These are phyloP conservation scores for Lepeophtheirus salmonis DNA, from an alignment of 1,140 invertebrate genomes.

Conservation along the genomic window DNA sequence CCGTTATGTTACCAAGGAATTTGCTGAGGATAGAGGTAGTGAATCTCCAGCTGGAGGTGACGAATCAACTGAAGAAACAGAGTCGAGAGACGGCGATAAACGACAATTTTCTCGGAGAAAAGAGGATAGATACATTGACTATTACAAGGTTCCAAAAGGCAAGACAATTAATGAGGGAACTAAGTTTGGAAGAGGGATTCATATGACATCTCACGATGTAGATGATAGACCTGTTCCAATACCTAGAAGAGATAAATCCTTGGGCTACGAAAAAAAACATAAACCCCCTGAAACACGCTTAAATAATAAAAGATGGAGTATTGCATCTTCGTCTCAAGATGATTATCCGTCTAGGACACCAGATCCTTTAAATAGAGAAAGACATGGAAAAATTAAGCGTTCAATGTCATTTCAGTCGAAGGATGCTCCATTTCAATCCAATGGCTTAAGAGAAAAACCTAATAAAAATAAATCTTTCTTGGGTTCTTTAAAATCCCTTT, in stretches of 20 bases:
- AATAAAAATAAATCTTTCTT: not conserved
- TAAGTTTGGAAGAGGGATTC: not conserved
- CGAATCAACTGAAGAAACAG: slow-evolving; percentile 9
- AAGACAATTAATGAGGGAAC: not conserved
- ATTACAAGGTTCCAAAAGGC: slow-evolving; percentile 10
- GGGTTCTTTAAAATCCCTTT: not conserved
- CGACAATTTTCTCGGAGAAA: slow-evolving; percentile 1
- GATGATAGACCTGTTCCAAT: not conserved
- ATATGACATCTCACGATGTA: slow-evolving; percentile 9
- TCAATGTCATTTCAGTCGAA: not conserved
- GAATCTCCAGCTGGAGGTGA: not conserved
- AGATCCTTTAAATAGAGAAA: not conserved
- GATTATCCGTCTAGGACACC: not conserved
- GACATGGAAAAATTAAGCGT: not conserved
- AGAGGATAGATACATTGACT: slow-evolving; percentile 12
- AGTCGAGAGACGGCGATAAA: slow-evolving; percentile 1
- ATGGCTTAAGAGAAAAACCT: not conserved
- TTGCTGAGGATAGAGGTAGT: not conserved
- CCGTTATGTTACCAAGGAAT: slow-evolving; percentile 1
- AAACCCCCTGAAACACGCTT: not conserved
- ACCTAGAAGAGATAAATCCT: not conserved
- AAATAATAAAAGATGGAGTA: not conserved
- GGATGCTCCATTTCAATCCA: not conserved
- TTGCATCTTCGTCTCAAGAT: not conserved
- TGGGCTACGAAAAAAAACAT: not conserved